phyloP scores from a whole-genome alignment of 2,113 vertebrate genomes.

The Piprites chloris region DNA sequence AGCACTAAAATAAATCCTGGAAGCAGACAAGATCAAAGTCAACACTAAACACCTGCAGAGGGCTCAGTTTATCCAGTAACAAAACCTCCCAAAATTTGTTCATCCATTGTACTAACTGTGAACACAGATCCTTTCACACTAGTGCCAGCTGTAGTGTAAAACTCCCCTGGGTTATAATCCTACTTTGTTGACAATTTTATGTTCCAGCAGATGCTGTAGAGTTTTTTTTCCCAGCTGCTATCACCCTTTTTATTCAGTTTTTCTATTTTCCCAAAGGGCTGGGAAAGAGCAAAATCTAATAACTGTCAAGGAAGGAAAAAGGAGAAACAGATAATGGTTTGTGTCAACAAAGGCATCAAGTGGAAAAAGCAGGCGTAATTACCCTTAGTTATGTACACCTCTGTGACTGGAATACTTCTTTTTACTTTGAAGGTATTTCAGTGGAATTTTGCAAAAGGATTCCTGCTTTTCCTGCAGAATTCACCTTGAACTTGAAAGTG shows the following conservation, averaged over 20 bases:
- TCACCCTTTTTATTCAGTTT: not conserved
- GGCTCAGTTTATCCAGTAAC: not conserved
- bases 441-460: not conserved
- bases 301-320: not conserved
- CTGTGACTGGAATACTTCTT: not conserved
- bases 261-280: not conserved
- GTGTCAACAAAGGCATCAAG: not conserved
- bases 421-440: not conserved
- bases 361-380: not conserved
- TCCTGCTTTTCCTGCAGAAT: not conserved
- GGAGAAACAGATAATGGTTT: not conserved
- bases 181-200: not conserved
- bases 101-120: not conserved
- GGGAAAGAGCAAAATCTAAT: not conserved
- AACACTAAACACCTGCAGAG: not conserved
- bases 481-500: not conserved
- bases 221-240: not conserved
- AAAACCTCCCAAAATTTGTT: not conserved
- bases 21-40: not conserved
- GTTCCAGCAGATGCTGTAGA: not conserved
- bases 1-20: not conserved
- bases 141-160: slow-evolving; percentile 28
- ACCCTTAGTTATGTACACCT: not conserved
- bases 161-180: not conserved
- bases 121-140: not conserved